Evolutionary conservation across 2,113 vertebrate species (phyloP), one percentile per base, ranked within the genome.

Genomic region (Pygathrix nemaeus): DNA sequence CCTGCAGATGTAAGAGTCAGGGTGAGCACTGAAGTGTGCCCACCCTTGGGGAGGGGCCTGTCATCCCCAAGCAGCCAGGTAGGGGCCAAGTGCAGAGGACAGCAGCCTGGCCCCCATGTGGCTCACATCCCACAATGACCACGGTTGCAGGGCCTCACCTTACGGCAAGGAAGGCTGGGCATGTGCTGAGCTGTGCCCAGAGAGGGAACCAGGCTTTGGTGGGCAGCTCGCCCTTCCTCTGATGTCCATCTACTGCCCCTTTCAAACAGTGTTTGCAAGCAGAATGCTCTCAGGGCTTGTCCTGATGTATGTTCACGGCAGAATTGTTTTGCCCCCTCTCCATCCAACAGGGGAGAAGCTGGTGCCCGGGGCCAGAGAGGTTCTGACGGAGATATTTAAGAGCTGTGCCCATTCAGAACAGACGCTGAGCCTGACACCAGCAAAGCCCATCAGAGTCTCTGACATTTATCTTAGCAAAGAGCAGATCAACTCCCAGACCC

Each of bases 391-490:
- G 89, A 99, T 99, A 97, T 99, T 99, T 95, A 99, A 99, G 98
- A 99, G 99, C 98, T 99, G 99, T 7, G 92, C 99, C 85, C 99
- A 99, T 75, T 99, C 99, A 0, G 99, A 99, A 94, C 99, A 99
- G 98, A 99, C 99, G 98, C 98, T 99, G 97, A 99, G 99, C 98
- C 99, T 99, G 83, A 99, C 99, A 0, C 99, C 99, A 1, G 98
- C 99, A 0, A 99, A 99, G 90, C 99, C 99, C 30, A 98, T 99
- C 61, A 99, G 99, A 97, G 99, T 99, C 50, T 99, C 99, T 1
- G 99, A 99, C 97, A 99, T 99, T 98, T 99, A 99, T 96, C 99
- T 99, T 23, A 99, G 99, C 98, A 99, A 99, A 97, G 99, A 99
- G 97, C 99, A 99, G 98, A 99, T 99, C 97, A 99, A 99, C 97